Percentiles rank a stretch among this genome's conserved stretches.
Evolutionary conservation across 2,797 vertebrate species (phyloP).

Genomic region (Orestias chungarensis): DNA sequence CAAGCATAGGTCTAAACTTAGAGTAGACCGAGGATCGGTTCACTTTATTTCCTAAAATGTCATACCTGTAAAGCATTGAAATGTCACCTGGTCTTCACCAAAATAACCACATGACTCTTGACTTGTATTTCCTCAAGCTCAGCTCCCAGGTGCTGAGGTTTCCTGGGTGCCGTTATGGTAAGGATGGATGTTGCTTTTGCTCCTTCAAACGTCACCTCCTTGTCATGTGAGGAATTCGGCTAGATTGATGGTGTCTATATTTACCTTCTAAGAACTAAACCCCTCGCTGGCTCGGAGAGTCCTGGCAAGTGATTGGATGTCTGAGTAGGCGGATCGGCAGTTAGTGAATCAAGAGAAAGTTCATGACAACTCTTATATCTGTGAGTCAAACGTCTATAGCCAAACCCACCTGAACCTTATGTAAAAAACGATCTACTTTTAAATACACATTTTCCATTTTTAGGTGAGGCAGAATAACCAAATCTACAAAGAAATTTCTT

Average conservation of each 20-base stretch:
- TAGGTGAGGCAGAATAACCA: background rate
- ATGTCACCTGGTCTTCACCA: background rate
- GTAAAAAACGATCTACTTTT: background rate
- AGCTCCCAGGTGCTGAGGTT: constrained; percentile 1
- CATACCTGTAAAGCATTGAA: background rate
- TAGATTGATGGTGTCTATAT: constrained; percentile 23
- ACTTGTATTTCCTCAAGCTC: constrained; percentile 13
- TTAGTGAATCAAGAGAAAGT: background rate
- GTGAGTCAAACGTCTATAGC: background rate
- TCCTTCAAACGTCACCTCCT: constrained; percentile 1
- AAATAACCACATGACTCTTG: rapidly evolving
- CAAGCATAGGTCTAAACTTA: too few species aligned
- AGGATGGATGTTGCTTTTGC: constrained; percentile 1
- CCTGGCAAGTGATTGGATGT: background rate
- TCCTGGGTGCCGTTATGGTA: constrained; percentile 11
- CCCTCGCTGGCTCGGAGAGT: background rate
- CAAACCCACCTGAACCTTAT: background rate
- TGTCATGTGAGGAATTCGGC: background rate
- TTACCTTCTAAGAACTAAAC: constrained; percentile 4
- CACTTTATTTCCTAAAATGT: too few species aligned
- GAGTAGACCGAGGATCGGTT: too few species aligned
- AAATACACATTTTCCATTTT: background rate
- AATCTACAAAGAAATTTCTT: too few species aligned
- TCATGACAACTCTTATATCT: background rate
- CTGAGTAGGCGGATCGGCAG: background rate